These are phyloP conservation scores for Zosterops hypoxanthus DNA, from an alignment of 2,113 vertebrate species.

Conservation along the genomic window DNA sequence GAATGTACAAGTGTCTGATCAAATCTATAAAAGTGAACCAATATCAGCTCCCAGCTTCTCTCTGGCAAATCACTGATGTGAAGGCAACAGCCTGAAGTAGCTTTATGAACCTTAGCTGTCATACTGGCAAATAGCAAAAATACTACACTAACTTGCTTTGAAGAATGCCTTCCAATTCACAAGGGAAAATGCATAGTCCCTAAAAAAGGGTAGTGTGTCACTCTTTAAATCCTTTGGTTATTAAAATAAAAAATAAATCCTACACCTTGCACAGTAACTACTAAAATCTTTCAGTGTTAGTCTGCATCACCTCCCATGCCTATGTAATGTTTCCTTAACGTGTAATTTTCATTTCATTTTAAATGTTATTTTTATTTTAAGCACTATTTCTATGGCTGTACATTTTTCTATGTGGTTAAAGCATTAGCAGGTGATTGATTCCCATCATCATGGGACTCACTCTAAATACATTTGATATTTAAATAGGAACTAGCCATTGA, in stretches of 20 bases:
- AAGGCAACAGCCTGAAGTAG: neutral
- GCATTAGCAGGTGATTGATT: conserved; percentile 84
- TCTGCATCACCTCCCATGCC: neutral
- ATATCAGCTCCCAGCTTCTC: conserved; percentile 6
- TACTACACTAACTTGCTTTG: neutral
- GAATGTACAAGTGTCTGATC: neutral
- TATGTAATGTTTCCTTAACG: neutral
- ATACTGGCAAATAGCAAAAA: neutral
- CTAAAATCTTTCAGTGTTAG: neutral
- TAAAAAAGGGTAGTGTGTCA: neutral
- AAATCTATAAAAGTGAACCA: neutral
- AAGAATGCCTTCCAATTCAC: neutral
- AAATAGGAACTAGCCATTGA: conserved; percentile 84
- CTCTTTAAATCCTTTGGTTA: neutral
- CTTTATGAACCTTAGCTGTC: neutral
- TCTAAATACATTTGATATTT: conserved; percentile 82
- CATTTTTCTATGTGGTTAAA: conserved; percentile 70
- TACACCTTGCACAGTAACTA: neutral
- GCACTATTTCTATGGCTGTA: neutral
- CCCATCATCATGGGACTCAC: conserved; percentile 66
- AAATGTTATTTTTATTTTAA: neutral
- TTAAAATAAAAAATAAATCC: neutral
- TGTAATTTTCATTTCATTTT: conserved; percentile 15
- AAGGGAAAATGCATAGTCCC: neutral
- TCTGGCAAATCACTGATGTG: neutral